Percentiles rank a stretch among this genome's conserved stretches.
These are phyloP conservation scores for Ammodytes marinus DNA, from an alignment of 2,113 vertebrate genomes.

Conservation along the genomic window DNA sequence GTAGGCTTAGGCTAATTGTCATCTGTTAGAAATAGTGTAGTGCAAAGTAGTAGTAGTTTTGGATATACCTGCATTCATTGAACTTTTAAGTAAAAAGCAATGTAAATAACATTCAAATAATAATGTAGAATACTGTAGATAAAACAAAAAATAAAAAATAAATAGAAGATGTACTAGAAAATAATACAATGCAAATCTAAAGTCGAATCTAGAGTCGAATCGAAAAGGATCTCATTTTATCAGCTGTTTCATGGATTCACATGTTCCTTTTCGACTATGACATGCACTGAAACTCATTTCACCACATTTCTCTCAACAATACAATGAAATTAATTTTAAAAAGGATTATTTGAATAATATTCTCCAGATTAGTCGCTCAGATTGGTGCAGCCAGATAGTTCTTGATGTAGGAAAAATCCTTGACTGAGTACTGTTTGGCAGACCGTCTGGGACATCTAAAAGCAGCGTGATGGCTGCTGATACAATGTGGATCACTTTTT, in stretches of 20 bases:
- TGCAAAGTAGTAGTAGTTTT: background rate
- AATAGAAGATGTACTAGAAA: background rate
- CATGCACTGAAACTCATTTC: background rate
- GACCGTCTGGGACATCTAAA: conserved; percentile 9
- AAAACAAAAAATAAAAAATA: background rate
- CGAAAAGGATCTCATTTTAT: background rate
- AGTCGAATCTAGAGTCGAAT: background rate
- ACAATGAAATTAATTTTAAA: background rate
- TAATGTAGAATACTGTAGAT: background rate
- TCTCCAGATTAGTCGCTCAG: background rate
- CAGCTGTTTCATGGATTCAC: background rate
- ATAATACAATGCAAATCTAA: background rate
- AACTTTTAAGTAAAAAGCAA: background rate
- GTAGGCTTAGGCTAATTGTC: background rate
- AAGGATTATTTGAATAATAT: background rate
- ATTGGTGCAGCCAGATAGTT: background rate
- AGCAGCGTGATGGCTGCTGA: background rate
- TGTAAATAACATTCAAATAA: background rate
- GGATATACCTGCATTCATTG: background rate
- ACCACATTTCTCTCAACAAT: background rate
- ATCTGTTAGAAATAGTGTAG: background rate
- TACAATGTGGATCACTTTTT: background rate
- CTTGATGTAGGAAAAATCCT: background rate
- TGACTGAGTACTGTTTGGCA: background rate
- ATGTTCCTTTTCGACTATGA: background rate